Evolutionary conservation across 2,113 vertebrate genomes (phyloP), one percentile per base, ranked within the genome.

Genomic region (Micromys minutus): DNA sequence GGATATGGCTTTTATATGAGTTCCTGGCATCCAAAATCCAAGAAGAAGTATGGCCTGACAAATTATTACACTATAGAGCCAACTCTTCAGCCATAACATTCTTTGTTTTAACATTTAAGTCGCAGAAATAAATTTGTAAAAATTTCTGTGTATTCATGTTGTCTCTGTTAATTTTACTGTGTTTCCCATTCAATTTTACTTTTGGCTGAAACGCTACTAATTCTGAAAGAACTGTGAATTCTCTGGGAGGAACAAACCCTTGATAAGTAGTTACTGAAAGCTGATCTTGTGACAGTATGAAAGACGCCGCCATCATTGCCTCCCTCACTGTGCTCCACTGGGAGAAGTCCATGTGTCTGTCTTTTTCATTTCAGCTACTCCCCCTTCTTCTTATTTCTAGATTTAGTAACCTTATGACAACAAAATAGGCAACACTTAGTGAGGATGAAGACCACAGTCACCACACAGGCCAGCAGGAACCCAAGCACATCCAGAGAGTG

Each of bases 401-500:
- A 84, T 36, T 92, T 97, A 45, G 97, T 97, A 42, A 98, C 97
- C 94, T 92, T 98, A 21, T 59, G 72, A 34, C 97, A 97, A 74
- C 98, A 99, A 89, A 97, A 98, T 0, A 95, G 90, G 72, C 98
- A 99, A 67, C 97, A 98, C 90, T 99, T 99, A 15, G 98, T 86
- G 93, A 98, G 67, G 79, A 98, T 31, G 42, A 99, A 94, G 17
- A 96, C 1, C n/a, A 96, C 5, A 77, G 77, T 19, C 45, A 98
- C 86, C 69, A 80, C 39, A 15, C 98, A 97, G 7, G 93, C 15
- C 5, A 99, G 69, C 81, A 99, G 45, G 97, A 99, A 98, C 0
- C 93, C 97, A 29, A 98, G 76, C 36, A 99, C 98, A 61, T 99
- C 99, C 97, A 99, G 97, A 87, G 98, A 98, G 98, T 98, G 98